phyloP scores from a whole-genome alignment of 2,797 vertebrate species.

The Pantherophis alleghaniensis region DNA sequence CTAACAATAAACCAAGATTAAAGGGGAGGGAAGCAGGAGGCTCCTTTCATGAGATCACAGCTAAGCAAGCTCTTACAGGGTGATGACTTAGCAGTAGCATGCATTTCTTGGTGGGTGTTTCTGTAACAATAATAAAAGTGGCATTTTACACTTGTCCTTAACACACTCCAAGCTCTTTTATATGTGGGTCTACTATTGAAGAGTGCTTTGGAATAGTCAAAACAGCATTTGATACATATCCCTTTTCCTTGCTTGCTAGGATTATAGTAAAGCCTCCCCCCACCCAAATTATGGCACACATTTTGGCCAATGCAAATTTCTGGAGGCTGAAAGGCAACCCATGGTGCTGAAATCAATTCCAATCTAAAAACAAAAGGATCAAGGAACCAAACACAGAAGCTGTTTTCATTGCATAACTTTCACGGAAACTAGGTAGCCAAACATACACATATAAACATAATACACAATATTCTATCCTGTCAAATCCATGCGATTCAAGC shows the following conservation, averaged over 20 bases:
- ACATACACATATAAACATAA: not conserved
- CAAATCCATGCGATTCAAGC: not conserved
- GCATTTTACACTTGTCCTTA: not conserved
- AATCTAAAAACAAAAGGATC: not conserved
- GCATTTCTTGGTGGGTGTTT: slow-evolving; percentile 46
- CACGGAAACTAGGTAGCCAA: not conserved
- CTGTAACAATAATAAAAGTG: not conserved
- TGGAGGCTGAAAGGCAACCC: not conserved
- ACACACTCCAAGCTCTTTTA: not conserved
- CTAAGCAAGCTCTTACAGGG: slow-evolving; percentile 70
- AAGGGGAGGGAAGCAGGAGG: slow-evolving; percentile 67
- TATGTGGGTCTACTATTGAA: not conserved
- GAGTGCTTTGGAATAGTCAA: not conserved
- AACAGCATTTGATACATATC: not conserved
- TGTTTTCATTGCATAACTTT: not conserved
- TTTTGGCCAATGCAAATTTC: not conserved
- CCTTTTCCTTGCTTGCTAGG: not conserved
- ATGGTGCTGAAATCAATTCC: not conserved
- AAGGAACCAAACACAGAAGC: not conserved
- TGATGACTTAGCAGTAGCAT: slow-evolving; percentile 55
- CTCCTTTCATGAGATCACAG: slow-evolving; percentile 65
- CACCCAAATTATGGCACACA: too few species aligned
- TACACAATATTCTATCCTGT: not conserved
- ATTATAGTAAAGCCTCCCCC: not conserved
- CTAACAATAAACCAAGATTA: slow-evolving; percentile 60